Base-by-base conservation (phyloP, 2,797 vertebrate species). In the Halcyon chelicuti region DNA sequence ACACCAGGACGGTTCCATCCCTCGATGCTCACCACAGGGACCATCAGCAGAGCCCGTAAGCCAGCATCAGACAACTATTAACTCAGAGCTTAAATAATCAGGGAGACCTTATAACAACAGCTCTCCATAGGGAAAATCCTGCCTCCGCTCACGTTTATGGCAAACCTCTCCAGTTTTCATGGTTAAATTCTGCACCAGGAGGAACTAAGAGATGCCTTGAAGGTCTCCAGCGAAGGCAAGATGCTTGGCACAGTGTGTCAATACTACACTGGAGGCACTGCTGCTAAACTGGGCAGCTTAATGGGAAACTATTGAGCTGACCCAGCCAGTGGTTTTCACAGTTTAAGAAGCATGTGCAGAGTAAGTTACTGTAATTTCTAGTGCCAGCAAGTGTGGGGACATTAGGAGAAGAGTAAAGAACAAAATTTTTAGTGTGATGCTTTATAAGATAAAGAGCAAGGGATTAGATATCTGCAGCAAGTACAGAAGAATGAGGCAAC, bases 91-190 rank as follows among this genome's bases (percentile, higher is more conserved):
- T 40, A 42, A 86, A 73, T 14, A 54, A 84, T 37, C 1, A 28
- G 31, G 9, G 20, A 70, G 28, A 86, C 47, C 68, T 92, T 86
- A 54, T 7, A 71, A 51, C 65, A 80, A 51, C 65, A 77, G 11
- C 49, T 51, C 49, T 51, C 28, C 39, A 1, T 1, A 4, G 33
- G 12, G 13, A 16, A 58, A 90, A 93, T 7, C 39, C 14, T 42
- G 33, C 2, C 31, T 75, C 51, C 0, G 2, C 7, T 25, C 0
- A 0, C 0, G 3, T 60, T 74, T 5, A 65, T 4, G 37, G 57
- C 22, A 71, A 65, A 91, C 63, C 11, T 19, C 46, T 19, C 4
- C 39, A 13, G 44, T 66, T 84, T 68, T 33, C 23, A 39, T 1
- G 0, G 4, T 9, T n/a, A 42, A 76, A n/a, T 68, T 66, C 88